These are phyloP conservation scores for Eunapius fragilis DNA, from an alignment of 37 sponge, comb jelly and placozoan genomes.

Conservation along the genomic window DNA sequence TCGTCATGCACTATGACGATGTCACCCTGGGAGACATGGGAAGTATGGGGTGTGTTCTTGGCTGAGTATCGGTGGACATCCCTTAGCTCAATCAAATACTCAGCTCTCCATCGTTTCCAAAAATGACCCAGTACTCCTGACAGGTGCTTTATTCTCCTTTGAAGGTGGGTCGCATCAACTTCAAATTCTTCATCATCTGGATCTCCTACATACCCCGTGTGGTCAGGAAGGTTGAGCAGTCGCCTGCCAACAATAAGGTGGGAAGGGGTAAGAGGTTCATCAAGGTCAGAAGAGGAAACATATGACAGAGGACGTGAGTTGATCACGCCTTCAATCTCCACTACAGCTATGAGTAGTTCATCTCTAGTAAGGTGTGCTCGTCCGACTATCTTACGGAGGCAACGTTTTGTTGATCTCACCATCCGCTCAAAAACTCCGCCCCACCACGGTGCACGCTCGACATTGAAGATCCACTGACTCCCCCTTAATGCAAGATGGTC, in stretches of 20 bases:
- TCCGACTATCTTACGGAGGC: conserved; percentile 3
- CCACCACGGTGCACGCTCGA: conserved; percentile 36
- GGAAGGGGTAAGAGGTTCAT: conserved; percentile 50
- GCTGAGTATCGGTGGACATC: conserved; percentile 6
- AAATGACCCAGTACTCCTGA: conserved; percentile 4
- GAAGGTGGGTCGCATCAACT: background rate
- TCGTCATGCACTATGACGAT: conserved; percentile 22
- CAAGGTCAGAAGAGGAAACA: conserved; percentile 32
- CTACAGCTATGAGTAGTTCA: conserved; percentile 39
- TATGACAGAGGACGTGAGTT: conserved; percentile 54
- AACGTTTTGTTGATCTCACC: conserved; percentile 31
- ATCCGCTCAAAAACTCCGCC: background rate
- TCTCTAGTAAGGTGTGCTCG: conserved; percentile 30
- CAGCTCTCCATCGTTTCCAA: conserved; percentile 36
- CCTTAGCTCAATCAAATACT: conserved; percentile 26
- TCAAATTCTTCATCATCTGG: conserved; percentile 15
- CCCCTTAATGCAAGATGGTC: conserved; percentile 11
- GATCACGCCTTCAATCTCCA: conserved; percentile 40
- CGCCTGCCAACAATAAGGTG: conserved; percentile 25
- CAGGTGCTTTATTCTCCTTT: conserved; percentile 10
- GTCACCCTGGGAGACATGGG: background rate
- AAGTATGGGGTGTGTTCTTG: background rate
- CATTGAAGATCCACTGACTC: conserved; percentile 34
- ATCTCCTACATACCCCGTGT: background rate
- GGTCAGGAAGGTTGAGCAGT: conserved; percentile 24